Base-by-base conservation (phyloP, 2,888 invertebrate species). In the Ophonus ardosiacus region DNA sequence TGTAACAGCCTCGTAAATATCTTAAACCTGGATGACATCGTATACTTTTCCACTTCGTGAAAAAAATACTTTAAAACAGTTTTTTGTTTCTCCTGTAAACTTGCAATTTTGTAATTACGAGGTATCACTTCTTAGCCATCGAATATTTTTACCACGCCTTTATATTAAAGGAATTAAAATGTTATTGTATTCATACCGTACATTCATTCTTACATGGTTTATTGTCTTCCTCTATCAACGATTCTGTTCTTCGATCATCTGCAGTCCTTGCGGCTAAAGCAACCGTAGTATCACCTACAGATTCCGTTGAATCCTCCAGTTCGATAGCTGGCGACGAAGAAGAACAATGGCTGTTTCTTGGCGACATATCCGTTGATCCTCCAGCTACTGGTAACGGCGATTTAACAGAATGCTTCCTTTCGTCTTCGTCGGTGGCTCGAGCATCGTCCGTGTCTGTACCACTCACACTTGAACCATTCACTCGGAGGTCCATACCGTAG, bases 231-330 rank as follows among this genome's bases (percentile, higher is more conserved):
- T 85, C 85, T 8, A 40, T 56, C n/a, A 65, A 68, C 7, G 80
- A 85, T 10, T 57, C 71, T 10, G 79, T 68, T 63, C 80, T 65
- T 18, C 68, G 65, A 38, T 17, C 80, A 15, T 85, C 71, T 24
- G 51, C 17, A 18, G 80, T 71, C 31, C 78, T 78, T 5, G 80
- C 10, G n/a, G 78, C 18, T 10, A 65, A 51, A 0, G 68, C 86
- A 85, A 88, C 87, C 84, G 87, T 51, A 10, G 43, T 87, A 86
- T 90, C 90, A 40, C 91, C 88, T 84, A 90, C 89, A 85, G 90
- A 90, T 87, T 90, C 89, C 8, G 56, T 68, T 8, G 90, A 90
- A 87, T 90, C 90, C 85, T 91, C 91, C 38, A 90, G 89, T 78
- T 90, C 90, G 63, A 90, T 89, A 31, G 89, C 87, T 40, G 91